Evolutionary conservation across 2,888 invertebrate species (phyloP), one percentile per base, ranked within the genome.

Genomic region (Lasioglossum lativentre): DNA sequence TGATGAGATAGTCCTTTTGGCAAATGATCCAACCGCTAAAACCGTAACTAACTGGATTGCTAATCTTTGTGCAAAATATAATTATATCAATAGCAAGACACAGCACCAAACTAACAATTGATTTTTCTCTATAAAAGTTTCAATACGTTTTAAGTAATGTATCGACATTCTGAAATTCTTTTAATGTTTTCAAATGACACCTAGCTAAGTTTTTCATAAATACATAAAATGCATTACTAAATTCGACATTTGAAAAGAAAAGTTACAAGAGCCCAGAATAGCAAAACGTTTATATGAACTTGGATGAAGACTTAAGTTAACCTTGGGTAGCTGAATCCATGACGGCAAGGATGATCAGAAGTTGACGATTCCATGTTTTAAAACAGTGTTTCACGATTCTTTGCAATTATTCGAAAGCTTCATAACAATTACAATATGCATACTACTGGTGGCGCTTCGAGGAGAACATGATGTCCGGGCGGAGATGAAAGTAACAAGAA

Each of bases 281-380:
- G 27, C 27, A 27, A 12, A 10, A 10, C 56, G 4, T 4, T 27
- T 12, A 4, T 14, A 4, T 14, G 4, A 27, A 59, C 14, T n/a
- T 27, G 59, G n/a, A 59, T 2, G 59, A 59, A 27, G 59, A 27
- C 5, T 59, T 27, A 14, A 59, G 27, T 27, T 27, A 59, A n/a
- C 27, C 14, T 59, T 14, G 59, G 19, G 34, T 8, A 42, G 63
- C 70, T 16, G 40, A 63, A 56, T 34, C 30, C 66, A 42, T 27
- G 75, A 71, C 71, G 74, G n/a, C 23, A 30, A n/a, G 30, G n/a
- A 45, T 19, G 59, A 78, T 56, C 85, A 79, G 79, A 84, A 78
- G 85, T 85, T 75, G 85, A 70, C 30, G 47, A 30, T 38, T 56
- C 27, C 4, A 16, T 14, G n/a, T 30, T 40, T 27, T 63, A 19